Base-by-base conservation (phyloP, 1,140 invertebrate genomes). In the Drosophila serrata region DNA sequence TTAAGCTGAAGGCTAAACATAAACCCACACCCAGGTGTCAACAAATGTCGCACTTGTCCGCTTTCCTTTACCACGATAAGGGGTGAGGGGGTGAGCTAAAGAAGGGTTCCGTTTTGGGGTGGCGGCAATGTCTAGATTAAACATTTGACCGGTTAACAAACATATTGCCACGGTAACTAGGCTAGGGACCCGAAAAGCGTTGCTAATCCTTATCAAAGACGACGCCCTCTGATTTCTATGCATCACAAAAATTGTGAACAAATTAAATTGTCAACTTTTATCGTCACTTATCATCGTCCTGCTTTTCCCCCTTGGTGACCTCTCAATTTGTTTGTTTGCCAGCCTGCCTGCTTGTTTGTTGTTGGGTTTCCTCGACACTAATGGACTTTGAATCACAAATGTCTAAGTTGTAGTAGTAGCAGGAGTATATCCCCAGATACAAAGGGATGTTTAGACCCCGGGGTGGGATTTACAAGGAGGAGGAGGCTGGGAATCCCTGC, bases 211-310 rank as follows among this genome's bases (percentile, higher is more conserved):
- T 40, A 77, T 77, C 63, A 77, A 60, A 77, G 74, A 60, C 63
- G 48, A n/a, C 51, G 33, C 40, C 68, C 59, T 55, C 58, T 43
- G 62, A 57, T 65, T 78, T 72, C 64, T 6, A 27, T 31, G 33
- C 37, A 59, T 39, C 8, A 48, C 87, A 82, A 87, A 35, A 37
- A 85, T 78, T 81, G 75, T 60, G 80, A 59, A 90, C 85, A 90
- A 90, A 90, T 90, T 90, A 85, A 90, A 90, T 90, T 90, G 86
- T 90, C 85, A 90, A 90, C 85, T 90, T 81, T 79, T 79, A 60
- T 61, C 35, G 78, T 45, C 48, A 42, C 57, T 45, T 57, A 51
- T 59, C 49, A 42, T 55, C 49, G 43, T 37, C 35, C 22, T 65
- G 27, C 27, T 42, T 24, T 31, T 31, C 43, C 29, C 39, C 40